Evolutionary conservation across 2,113 vertebrate species (phyloP), one percentile per base, ranked within the genome.

Genomic region (Mesitornis unicolor): DNA sequence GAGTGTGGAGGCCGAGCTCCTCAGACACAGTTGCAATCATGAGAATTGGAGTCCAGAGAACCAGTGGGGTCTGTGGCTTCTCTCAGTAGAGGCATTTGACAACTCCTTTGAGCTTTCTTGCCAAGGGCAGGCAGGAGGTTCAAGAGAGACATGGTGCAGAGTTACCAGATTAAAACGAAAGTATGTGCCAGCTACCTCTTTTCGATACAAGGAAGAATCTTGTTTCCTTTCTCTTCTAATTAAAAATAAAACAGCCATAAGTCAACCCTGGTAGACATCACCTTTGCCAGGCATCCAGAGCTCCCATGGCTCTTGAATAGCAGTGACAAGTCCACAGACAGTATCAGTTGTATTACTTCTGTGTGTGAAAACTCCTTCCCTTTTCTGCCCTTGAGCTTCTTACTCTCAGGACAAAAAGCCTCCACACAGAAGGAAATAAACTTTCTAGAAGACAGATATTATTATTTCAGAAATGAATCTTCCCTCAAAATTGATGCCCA

Each of bases 121-220:
- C 19, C 25, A 40, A 80, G 68, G 16, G 4, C 7, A 43, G 7
- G 15, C 2, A 13, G 21, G 14, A 77, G 4, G 4, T 10, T 75
- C 24, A 51, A 25, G 36, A 67, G 11, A 67, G 31, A 3, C 10
- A 11, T 1, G 0, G 21, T 10, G 45, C 16, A 54, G 29, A 19
- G 5, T 6, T 70, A 50, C 4, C 45, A 50, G 8, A 43, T 16
- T 24, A 26, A 79, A 54, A 59, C 11, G 3, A 38, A 76, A 81
- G 6, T 2, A 31, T 2, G 2, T 4, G 0, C 31, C 21, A 40
- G 4, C 33, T 57, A n/a, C 10, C 9, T 56, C n/a, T 59, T 67
- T 38, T 15, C 65, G 4, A 33, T 4, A 0, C 7, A 60, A 68
- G 10, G 18, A 48, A 81, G 1, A 42, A 18, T 8, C 6, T 57